A percentile compares a stretch with the other conserved stretches of the same genome.
Evolutionary conservation across 23 tunicate genomes (phyloP).

Genomic region (Clavelina lepadiformis): DNA sequence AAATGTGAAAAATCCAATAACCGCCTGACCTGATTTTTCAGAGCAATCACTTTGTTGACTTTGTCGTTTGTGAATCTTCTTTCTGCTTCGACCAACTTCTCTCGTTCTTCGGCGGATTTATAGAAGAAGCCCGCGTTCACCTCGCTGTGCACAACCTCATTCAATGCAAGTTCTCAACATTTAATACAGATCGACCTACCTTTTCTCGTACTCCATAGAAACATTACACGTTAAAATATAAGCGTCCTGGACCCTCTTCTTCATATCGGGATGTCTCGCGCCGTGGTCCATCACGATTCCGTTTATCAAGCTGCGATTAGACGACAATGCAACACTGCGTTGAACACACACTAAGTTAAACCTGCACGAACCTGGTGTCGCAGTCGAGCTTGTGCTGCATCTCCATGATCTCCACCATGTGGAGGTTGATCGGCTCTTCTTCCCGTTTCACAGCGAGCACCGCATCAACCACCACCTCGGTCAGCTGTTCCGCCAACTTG

Average conservation of each 20-base stretch:
- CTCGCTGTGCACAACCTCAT: slow-evolving; percentile 81
- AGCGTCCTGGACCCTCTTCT: slow-evolving; percentile 89
- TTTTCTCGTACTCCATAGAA: slow-evolving; percentile 98
- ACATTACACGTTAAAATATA: slow-evolving; percentile 91
- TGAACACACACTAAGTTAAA: background rate
- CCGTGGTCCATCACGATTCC: slow-evolving; percentile 99
- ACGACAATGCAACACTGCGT: background rate
- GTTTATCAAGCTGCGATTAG: slow-evolving; percentile 38
- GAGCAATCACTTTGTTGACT: slow-evolving; percentile 88
- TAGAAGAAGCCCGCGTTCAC: slow-evolving; percentile 99
- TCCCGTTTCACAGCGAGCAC: slow-evolving; percentile 72
- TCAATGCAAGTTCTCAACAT: background rate
- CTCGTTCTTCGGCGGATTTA: slow-evolving; percentile 96
- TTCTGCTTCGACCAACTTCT: slow-evolving; percentile 94
- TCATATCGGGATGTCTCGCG: slow-evolving; percentile 98
- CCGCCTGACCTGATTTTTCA: slow-evolving; percentile 76
- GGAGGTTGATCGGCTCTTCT: slow-evolving; percentile 87
- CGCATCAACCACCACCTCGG: slow-evolving; percentile 95
- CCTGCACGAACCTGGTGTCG: slow-evolving; percentile 46
- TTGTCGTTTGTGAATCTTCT: slow-evolving; percentile 89
- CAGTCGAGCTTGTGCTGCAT: slow-evolving; percentile 92
- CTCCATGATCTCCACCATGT: slow-evolving; percentile 99
- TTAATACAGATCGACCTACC: slow-evolving; percentile 24
- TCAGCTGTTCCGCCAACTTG: slow-evolving; percentile 82
- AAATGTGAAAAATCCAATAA: no score